These are phyloP conservation scores for Galeopsomyia nigrocyanea DNA, from an alignment of 2,888 invertebrate species.

Conservation along the genomic window DNA sequence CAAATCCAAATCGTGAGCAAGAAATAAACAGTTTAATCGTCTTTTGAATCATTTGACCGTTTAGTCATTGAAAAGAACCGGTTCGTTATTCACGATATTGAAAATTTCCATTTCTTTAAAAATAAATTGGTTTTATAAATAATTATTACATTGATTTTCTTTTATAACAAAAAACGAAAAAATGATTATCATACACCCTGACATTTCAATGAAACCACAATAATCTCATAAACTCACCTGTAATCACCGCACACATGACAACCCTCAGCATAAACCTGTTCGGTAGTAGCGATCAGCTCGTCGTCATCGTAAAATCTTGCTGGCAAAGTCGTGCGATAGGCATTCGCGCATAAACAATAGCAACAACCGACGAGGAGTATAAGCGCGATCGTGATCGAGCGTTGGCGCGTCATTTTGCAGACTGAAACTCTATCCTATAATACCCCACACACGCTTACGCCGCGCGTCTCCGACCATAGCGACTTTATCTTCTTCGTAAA, in stretches of 20 bases:
- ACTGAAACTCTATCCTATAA: slow-evolving; percentile 52
- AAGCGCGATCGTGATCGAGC: slow-evolving; percentile 53
- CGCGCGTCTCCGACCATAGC: slow-evolving; percentile 3
- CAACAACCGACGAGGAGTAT: slow-evolving; percentile 39
- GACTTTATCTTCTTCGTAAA: no score
- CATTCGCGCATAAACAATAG: slow-evolving; percentile 17
- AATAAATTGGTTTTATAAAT: no score
- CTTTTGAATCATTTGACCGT: no score
- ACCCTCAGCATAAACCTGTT: slow-evolving; percentile 51
- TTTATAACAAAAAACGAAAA: no score
- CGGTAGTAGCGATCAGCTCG: slow-evolving; percentile 21
- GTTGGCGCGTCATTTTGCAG: slow-evolving; percentile 57
- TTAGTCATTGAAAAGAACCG: no score
- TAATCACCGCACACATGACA: slow-evolving; percentile 59
- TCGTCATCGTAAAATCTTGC: background rate
- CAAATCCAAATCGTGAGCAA: no score
- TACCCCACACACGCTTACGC: background rate
- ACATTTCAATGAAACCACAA: background rate
- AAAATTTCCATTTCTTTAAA: no score
- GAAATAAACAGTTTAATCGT: no score
- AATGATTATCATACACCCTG: no score
- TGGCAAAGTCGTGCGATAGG: no score
- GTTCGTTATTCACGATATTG: no score
- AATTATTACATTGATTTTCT: no score
- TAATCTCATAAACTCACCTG: slow-evolving; percentile 51